A percentile compares a stretch with the other conserved stretches of the same genome.
Evolutionary conservation across 2,888 invertebrate genomes (phyloP).

Genomic region (Aricia artaxerxes): DNA sequence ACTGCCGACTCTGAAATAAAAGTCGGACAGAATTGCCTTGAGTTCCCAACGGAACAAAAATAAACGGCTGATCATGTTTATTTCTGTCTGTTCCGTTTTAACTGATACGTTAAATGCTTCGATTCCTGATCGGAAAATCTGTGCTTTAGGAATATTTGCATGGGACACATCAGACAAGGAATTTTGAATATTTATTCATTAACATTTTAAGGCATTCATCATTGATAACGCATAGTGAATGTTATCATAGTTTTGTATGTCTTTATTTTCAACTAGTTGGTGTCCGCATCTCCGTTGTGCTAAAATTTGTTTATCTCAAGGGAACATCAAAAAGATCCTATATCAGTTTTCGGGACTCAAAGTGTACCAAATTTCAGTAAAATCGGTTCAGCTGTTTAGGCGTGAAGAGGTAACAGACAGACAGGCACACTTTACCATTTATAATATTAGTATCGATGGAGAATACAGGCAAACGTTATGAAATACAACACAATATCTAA

Average conservation of each 20-base stretch:
- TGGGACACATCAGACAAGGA: background rate
- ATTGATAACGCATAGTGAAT: background rate
- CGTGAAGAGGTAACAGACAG: too few species aligned
- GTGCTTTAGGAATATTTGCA: background rate
- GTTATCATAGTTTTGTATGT: background rate
- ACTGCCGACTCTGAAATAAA: constrained; percentile 17
- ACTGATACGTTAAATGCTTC: constrained; percentile 33
- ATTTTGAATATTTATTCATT: background rate
- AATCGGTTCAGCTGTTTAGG: too few species aligned
- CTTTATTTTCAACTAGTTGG: background rate
- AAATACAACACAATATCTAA: background rate
- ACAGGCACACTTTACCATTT: too few species aligned
- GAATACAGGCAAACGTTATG: background rate
- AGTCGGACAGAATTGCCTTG: constrained; percentile 30
- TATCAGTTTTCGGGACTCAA: too few species aligned
- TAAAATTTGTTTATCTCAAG: too few species aligned
- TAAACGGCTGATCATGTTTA: constrained; percentile 41
- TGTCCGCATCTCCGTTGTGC: too few species aligned
- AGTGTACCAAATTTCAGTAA: too few species aligned
- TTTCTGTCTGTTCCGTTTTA: constrained; percentile 42
- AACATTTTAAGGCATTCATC: background rate
- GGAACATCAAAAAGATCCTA: too few species aligned
- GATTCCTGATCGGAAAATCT: background rate
- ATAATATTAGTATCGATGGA: too few species aligned
- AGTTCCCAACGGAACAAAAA: constrained; percentile 36